A percentile compares a stretch with the other conserved stretches of the same genome.
phyloP scores from a whole-genome alignment of 2,888 invertebrate species.

The Rhorus exstirpatorius region DNA sequence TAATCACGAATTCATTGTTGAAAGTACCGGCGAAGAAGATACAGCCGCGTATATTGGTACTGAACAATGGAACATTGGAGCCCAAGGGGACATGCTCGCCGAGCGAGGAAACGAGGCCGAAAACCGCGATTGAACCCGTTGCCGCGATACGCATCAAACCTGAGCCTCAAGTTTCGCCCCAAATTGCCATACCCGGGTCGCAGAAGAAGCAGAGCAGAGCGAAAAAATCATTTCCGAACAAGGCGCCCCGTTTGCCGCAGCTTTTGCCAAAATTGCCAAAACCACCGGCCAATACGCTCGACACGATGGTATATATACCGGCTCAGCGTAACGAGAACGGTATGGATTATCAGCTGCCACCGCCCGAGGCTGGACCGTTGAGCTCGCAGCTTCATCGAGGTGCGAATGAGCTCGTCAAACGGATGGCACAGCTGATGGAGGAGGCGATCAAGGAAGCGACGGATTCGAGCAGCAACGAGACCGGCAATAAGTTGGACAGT shows the following conservation, averaged over 20 bases:
- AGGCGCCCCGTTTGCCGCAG: conserved; percentile 74
- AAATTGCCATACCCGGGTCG: conserved; percentile 1
- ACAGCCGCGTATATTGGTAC: conserved; percentile 60
- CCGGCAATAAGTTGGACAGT: conserved; percentile 74
- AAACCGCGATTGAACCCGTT: conserved; percentile 30
- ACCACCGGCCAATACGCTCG: conserved; percentile 63
- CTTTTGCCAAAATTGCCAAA: conserved; percentile 67
- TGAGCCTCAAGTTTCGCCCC: conserved; percentile 51
- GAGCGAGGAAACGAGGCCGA: conserved; percentile 41
- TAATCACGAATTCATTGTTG: conserved; percentile 59
- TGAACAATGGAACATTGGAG: conserved; percentile 63
- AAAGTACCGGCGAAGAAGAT: conserved; percentile 52
- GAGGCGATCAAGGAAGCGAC: conserved; percentile 80
- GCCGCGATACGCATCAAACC: conserved; percentile 22
- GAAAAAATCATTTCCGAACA: conserved; percentile 85
- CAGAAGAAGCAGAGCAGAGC: conserved; percentile 81
- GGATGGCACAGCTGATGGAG: conserved; percentile 83
- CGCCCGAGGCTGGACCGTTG: conserved; percentile 83
- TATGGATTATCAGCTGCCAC: conserved; percentile 76
- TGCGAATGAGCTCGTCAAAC: conserved; percentile 80
- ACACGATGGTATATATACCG: conserved; percentile 76
- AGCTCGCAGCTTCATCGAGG: conserved; percentile 79
- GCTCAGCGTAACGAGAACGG: conserved; percentile 60
- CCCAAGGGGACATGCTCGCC: conserved; percentile 20
- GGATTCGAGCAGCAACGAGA: conserved; percentile 55